Evolutionary conservation across 2,888 invertebrate genomes (phyloP), one percentile per base, ranked within the genome.

Genomic region (Exocentrus adspersus): DNA sequence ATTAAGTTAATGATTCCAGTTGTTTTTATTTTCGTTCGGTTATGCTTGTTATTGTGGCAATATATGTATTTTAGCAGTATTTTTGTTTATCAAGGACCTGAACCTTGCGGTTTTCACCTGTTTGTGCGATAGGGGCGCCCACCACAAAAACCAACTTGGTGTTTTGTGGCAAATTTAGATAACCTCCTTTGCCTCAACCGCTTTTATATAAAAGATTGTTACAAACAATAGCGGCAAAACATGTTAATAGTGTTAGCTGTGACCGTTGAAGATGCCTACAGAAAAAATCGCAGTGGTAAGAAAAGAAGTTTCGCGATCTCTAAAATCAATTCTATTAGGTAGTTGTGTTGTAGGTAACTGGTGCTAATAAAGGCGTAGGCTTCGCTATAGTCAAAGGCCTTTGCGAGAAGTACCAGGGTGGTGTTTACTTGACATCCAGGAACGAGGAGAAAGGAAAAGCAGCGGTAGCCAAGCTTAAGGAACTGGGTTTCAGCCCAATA

Each of bases 341-440:
- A n/a, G n/a, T n/a, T n/a, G n/a, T n/a, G n/a, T n/a, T n/a, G n/a
- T n/a, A 85, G 85, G 90, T 92, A 6, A 91, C 91, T 1, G 91
- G 91, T 10, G 82, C 87, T 12, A 92, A 90, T 77, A 91, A 89
- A 82, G 92, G 92, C 1, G 85, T 92, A 60, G 92, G 92, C 10
- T 89, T 85, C 71, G 87, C 87, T 0, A 86, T 90, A 50, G 90
- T 90, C 0, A 88, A 88, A 81, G 88, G 85, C 14, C 80, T 92
- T 20, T 90, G 90, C 73, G 81, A 86, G 71, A 85, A 86, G 77
- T 92, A 87, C 77, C 77, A 88, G 53, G 92, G 91, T 6, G 83
- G 83, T 53, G 91, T 93, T 0, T 91, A 90, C 78, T 80, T 93
- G 50, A 92, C 92, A 43, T 85, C 90, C 0, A 84, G 91, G 76